phyloP scores from a whole-genome alignment of 35 echinoderm and acorn worm genomes.

The Apostichopus japonicus region DNA sequence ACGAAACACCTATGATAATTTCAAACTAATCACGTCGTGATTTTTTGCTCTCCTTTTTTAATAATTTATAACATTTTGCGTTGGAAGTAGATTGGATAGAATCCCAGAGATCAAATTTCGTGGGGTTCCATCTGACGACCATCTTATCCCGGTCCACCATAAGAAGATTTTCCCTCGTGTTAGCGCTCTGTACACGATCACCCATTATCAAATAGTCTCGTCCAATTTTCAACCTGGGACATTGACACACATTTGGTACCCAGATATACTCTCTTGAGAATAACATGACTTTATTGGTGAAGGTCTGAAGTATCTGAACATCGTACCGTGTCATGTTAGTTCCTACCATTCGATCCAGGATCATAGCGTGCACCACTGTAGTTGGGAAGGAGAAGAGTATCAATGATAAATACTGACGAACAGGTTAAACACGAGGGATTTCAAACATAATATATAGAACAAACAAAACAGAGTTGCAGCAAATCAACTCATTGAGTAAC shows the following conservation, averaged over 20 bases:
- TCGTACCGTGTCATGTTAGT: slow-evolving; percentile 70
- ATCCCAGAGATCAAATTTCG: slow-evolving; percentile 68
- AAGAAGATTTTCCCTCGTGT: slow-evolving; percentile 68
- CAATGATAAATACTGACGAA: not conserved
- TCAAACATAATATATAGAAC: not conserved
- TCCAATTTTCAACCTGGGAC: slow-evolving; percentile 64
- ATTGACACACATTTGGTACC: slow-evolving; percentile 86
- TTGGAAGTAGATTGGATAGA: slow-evolving; percentile 63
- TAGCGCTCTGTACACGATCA: slow-evolving; percentile 40
- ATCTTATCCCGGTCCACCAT: slow-evolving; percentile 73
- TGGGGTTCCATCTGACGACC: slow-evolving; percentile 66
- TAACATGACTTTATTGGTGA: slow-evolving; percentile 70
- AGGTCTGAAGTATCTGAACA: slow-evolving; percentile 67
- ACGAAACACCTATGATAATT: too few relatives aligned
- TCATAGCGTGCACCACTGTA: slow-evolving; percentile 69
- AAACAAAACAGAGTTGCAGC: not conserved
- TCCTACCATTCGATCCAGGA: slow-evolving; percentile 49
- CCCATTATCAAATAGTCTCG: slow-evolving; percentile 78
- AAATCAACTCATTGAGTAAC: too few relatives aligned
- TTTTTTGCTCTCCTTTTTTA: slow-evolving; percentile 26
- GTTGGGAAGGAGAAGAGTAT: slow-evolving; percentile 10
- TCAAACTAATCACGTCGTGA: not conserved
- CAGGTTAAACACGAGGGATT: not conserved
- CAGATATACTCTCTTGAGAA: slow-evolving; percentile 75
- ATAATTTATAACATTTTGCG: slow-evolving; percentile 41